Base-by-base conservation (phyloP, 2,797 vertebrate genomes). In the Clarias fuscus region DNA sequence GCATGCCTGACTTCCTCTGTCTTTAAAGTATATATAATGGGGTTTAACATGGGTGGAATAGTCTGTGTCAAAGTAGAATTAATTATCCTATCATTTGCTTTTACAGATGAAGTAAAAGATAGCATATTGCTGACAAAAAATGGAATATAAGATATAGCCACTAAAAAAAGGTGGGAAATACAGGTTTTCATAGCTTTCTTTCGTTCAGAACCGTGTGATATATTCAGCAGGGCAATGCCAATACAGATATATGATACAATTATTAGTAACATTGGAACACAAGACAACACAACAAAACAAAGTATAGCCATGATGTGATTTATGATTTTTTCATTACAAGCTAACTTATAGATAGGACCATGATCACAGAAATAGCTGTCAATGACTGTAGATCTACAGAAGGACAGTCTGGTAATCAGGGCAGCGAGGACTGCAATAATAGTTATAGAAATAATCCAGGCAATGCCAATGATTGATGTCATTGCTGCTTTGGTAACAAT, bases 321-420 rank as follows among this genome's bases (percentile, higher is more conserved):
- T 22, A 75, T 10, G 22, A 65, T 33, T 5, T 48, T 7, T 20
- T 84, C 71, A 75, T 84, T 84, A 30, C 83, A 84, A 24, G 83
- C 59, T 64, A 84, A 76, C 0, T 22, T 3, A 30, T 30, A 91
- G 2, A 90, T 13, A 10, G 92, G 91, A 0, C 53, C 81, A 71
- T 93, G 91, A 37, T 94, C 92, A 85, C 93, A 94, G 83, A 83
- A 94, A 88, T 90, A 93, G 83, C 89, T 92, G 2, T 90, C 70
- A 3, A 94, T 68, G 18, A 87, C 83, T 48, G 92, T 6, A 43
- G 93, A 93, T 10, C 86, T 78, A 84, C 93, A 95, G 77, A 93
- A 93, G 14, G 92, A 93, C 10, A 95, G 90, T 24, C 89, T 87
- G 27, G 89, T 76, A 67, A 94, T 33, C 4, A 91, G 37, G 1